phyloP scores from a whole-genome alignment of 23 tunicate species.

The Trididemnum clinides region DNA sequence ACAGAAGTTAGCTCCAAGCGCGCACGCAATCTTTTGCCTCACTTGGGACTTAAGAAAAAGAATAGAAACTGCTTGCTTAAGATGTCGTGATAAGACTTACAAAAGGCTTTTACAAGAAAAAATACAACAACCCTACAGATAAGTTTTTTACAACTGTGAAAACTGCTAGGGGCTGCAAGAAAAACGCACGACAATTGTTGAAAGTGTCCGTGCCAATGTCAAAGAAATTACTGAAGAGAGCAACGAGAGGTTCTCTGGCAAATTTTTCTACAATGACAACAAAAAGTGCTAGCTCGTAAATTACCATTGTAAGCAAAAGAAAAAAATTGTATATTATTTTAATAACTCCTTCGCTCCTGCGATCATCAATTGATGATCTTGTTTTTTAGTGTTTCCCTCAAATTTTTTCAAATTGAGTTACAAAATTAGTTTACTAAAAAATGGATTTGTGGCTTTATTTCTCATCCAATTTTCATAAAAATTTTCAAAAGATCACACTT shows the following conservation, averaged over 20 bases:
- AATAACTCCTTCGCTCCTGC: too few species aligned
- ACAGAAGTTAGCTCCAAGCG: slow-evolving; percentile 5
- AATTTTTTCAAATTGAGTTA: too few species aligned
- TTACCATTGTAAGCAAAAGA: too few species aligned
- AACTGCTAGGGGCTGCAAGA: neutral
- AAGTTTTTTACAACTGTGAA: slow-evolving; percentile 13
- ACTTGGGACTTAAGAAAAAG: slow-evolving; percentile 19
- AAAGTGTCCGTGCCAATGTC: neutral
- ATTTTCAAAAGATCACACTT: too few species aligned
- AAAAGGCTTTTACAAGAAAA: neutral
- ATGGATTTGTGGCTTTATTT: too few species aligned
- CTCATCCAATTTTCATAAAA: too few species aligned
- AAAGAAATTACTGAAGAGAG: neutral
- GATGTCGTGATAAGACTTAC: slow-evolving; percentile 18
- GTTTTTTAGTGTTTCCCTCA: too few species aligned
- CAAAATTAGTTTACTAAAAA: too few species aligned
- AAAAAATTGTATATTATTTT: too few species aligned
- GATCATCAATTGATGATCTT: too few species aligned
- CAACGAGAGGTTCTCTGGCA: neutral
- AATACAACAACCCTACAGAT: slow-evolving; percentile 12
- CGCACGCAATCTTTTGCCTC: slow-evolving; percentile 12
- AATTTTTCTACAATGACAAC: neutral
- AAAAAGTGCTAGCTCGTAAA: slow-evolving; percentile 4
- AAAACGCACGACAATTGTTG: neutral
- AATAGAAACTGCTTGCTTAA: slow-evolving; percentile 8